Evolutionary conservation across 1,140 invertebrate genomes (phyloP).

Genomic region (Mamestra configurata): DNA sequence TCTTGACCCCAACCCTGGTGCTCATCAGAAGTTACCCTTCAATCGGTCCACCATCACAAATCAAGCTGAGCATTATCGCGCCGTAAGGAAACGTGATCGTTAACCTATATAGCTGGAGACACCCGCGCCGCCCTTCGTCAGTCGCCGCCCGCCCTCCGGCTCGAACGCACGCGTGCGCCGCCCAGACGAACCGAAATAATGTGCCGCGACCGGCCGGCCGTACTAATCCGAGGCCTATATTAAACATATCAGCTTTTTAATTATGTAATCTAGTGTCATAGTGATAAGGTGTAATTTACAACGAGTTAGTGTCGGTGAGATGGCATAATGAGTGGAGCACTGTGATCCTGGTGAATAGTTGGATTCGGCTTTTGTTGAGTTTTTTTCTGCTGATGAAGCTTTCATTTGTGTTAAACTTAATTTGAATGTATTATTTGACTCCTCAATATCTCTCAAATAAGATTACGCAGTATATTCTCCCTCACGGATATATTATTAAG

Average conservation of each 20-base stretch:
- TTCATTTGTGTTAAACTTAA: constrained; percentile 7
- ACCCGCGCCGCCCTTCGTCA: constrained; percentile 60
- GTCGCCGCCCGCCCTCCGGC: constrained; percentile 71
- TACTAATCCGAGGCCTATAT: constrained; percentile 60
- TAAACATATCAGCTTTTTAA: constrained; percentile 66
- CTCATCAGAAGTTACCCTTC: constrained; percentile 40
- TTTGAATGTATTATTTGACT: constrained; percentile 8
- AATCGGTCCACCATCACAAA: constrained; percentile 47
- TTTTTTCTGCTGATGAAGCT: constrained; percentile 30
- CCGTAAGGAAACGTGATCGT: constrained; percentile 72
- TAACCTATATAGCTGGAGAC: constrained; percentile 71
- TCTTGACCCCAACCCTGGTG: not conserved
- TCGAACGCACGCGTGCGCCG: constrained; percentile 59
- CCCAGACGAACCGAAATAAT: constrained; percentile 34
- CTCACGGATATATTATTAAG: not conserved
- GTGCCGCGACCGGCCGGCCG: constrained; percentile 23
- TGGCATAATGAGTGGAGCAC: constrained; percentile 48
- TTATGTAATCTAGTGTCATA: constrained; percentile 44
- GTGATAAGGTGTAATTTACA: constrained; percentile 60
- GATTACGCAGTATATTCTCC: not conserved
- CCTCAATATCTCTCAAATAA: not conserved
- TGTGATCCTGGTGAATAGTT: constrained; percentile 38
- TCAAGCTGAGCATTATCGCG: constrained; percentile 65
- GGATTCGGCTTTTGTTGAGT: constrained; percentile 10
- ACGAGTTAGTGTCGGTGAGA: constrained; percentile 35